These are phyloP conservation scores for Cataglyphis cursor DNA, from an alignment of 2,888 invertebrate genomes.

Conservation along the genomic window DNA sequence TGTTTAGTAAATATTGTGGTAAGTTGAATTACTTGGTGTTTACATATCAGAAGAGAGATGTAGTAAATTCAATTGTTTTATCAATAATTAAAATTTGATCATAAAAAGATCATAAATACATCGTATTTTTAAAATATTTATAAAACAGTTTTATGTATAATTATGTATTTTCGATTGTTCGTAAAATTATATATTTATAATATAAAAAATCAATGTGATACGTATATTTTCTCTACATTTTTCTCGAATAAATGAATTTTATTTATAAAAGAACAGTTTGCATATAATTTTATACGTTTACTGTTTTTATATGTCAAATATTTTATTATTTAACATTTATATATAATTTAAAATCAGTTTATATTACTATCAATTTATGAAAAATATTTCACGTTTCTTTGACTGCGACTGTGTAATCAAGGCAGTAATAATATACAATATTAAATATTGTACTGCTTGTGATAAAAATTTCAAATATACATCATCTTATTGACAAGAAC, in stretches of 20 bases:
- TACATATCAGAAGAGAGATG: background rate
- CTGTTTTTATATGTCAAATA: background rate
- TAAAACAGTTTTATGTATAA: background rate
- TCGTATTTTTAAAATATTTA: background rate
- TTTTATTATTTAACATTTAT: background rate
- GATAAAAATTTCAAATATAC: background rate
- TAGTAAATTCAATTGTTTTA: background rate
- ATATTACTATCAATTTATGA: conserved; percentile 3
- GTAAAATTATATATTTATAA: background rate
- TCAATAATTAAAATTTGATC: background rate
- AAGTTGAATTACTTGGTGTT: background rate
- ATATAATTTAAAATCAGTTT: background rate
- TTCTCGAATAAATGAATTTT: background rate
- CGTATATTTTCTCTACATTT: background rate
- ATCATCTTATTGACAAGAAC: background rate
- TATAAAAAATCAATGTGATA: background rate
- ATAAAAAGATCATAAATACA: background rate
- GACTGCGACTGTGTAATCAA: background rate
- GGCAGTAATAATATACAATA: background rate
- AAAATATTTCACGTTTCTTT: background rate
- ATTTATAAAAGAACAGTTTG: background rate
- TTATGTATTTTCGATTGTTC: background rate
- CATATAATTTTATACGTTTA: background rate
- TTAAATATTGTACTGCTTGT: background rate
- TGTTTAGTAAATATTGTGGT: background rate